Evolutionary conservation across 2,113 vertebrate species (phyloP), one percentile per base, ranked within the genome.

Genomic region (Petaurus breviceps): DNA sequence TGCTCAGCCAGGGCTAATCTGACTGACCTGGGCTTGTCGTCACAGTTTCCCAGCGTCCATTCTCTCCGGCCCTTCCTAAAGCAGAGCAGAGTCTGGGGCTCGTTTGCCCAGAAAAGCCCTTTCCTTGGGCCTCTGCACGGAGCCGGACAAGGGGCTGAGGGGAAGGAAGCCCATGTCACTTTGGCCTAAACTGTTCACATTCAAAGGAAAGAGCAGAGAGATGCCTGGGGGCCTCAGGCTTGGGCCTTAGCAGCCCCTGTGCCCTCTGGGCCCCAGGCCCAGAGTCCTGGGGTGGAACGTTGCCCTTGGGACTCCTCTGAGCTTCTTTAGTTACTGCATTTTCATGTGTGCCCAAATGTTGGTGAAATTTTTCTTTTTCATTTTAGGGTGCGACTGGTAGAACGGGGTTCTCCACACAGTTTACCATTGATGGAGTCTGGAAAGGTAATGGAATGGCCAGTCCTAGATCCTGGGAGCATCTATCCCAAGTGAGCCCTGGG

Each of bases 381-480:
- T 97, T 97, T 95, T 96, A 99, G 99, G 98, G 99, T 99, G 14
- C 99, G 99, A 49, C 98, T 99, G 93, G 99, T 99, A 37, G 99
- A 99, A 98, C 99, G 99, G 97, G 99, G 99, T 43, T 99, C 99
- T 46, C 99, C 99, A 0, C 99, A 99, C 98, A 99, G 99, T 96
- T 98, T 99, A 94, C 99, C 99, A 0, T 97, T 99, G 95, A 99
- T 99, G 99, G 99, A 99, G 96, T 99, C 99, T 96, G 99, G 99
- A 92, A 99, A 99, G 99, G 99, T 99, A 98, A 94, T 94, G 49
- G 92, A n/a, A 0, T 57, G 52, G 90, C 47, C 28, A 31, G 12
- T 6, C n/a, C 22, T 8, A 1, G 37, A 51, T 0, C 5, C 25
- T 22, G 5, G 51, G 16, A 22, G 10, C 4, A 43, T 0, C 4